Conservation (phyloP, 1,140 invertebrate genomes). For the Pentalonia nigronervosa region DNA sequence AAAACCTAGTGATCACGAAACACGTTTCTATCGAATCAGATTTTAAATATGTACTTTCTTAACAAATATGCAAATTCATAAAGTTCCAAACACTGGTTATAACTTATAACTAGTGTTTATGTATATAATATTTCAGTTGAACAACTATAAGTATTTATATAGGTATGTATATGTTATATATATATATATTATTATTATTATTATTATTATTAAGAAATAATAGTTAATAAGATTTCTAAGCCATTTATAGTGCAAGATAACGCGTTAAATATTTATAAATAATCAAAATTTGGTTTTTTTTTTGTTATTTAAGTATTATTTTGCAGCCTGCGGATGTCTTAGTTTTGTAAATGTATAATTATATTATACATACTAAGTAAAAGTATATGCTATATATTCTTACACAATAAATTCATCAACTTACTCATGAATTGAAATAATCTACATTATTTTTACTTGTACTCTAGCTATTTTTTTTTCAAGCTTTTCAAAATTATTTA, state of each 20-base stretch:
- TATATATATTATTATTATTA: neutral
- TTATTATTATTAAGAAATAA: neutral
- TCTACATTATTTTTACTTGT: no score
- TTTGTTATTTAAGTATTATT: neutral
- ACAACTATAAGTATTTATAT: neutral
- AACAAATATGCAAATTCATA: constrained; percentile 9
- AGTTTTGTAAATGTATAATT: neutral
- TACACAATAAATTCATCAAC: no score
- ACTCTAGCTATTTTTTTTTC: no score
- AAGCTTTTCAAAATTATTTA: no score
- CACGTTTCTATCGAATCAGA: neutral
- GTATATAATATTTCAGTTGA: neutral
- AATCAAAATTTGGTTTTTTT: neutral
- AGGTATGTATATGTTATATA: neutral
- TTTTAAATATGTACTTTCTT: constrained; percentile 14
- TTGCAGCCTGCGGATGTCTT: neutral
- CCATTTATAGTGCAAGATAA: neutral
- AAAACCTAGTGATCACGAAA: neutral
- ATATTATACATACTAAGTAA: neutral
- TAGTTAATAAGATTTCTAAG: neutral
- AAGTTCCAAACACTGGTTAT: neutral
- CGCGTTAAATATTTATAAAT: neutral
- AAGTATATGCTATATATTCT: no score
- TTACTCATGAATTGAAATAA: no score
- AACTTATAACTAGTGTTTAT: neutral